Evolutionary conservation across 2,888 invertebrate genomes (phyloP).

Genomic region (Panzeria rudis): DNA sequence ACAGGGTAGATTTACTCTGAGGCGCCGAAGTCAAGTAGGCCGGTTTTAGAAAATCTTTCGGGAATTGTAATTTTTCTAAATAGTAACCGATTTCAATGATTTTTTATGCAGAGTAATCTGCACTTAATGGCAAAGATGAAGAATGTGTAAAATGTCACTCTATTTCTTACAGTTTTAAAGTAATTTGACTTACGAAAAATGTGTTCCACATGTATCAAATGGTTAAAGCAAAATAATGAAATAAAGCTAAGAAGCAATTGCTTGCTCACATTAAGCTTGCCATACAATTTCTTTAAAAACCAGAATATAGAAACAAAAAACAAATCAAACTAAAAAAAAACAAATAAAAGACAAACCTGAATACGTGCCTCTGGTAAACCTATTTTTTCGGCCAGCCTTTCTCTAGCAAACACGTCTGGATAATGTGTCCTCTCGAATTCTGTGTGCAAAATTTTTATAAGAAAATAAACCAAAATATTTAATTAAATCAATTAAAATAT

Average conservation of each 20-base stretch:
- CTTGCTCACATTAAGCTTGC: not conserved
- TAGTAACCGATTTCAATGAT: too few species aligned
- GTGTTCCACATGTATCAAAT: too few species aligned
- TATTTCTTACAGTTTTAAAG: too few species aligned
- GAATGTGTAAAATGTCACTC: too few species aligned
- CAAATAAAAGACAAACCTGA: conserved; percentile 91
- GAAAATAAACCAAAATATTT: not conserved
- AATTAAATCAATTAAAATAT: not conserved
- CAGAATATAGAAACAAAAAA: not conserved
- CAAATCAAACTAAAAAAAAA: conserved; percentile 80
- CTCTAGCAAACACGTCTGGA: conserved; percentile 98
- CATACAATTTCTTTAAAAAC: not conserved
- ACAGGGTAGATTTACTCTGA: too few species aligned
- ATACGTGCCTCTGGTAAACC: conserved; percentile 99
- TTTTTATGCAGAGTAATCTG: too few species aligned
- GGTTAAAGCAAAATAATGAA: too few species aligned
- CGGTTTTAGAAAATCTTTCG: too few species aligned
- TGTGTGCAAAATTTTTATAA: conserved; percentile 82
- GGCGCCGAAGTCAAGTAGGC: too few species aligned
- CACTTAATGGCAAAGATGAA: too few species aligned
- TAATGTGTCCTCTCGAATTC: conserved; percentile 99
- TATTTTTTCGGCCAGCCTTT: conserved; percentile 97
- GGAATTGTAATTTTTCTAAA: too few species aligned
- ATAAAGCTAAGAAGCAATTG: not conserved
- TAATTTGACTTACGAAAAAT: too few species aligned